These are phyloP conservation scores for Salarias fasciatus DNA, from an alignment of 2,797 vertebrate genomes.

Conservation along the genomic window DNA sequence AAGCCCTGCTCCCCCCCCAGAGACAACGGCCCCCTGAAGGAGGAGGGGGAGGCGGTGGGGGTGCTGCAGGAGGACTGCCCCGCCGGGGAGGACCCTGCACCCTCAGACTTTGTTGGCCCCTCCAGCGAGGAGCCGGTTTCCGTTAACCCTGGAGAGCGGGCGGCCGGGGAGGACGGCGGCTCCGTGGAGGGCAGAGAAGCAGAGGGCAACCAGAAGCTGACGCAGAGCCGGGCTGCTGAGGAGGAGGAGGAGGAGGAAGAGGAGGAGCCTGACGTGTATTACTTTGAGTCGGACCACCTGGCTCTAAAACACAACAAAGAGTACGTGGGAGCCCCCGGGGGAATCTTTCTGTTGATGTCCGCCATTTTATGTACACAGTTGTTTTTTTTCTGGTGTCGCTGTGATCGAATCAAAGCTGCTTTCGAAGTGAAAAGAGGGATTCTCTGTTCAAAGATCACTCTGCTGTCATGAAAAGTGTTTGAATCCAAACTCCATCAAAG, in stretches of 20 bases:
- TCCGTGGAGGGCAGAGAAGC: constrained; percentile 70
- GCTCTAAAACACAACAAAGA: constrained; percentile 99
- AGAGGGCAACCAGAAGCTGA: constrained; percentile 87
- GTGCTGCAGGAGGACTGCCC: constrained; percentile 75
- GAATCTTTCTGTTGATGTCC: constrained; percentile 36
- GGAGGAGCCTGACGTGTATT: constrained; percentile 98
- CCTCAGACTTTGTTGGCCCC: constrained; percentile 50
- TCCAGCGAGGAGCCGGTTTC: constrained; percentile 62
- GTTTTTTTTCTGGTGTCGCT: constrained; percentile 16
- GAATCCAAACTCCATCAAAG: too few species aligned
- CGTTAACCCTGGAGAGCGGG: constrained; percentile 75
- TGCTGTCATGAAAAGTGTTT: constrained; percentile 9
- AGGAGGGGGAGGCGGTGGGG: constrained; percentile 81
- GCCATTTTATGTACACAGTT: constrained; percentile 39
- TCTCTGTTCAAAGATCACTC: constrained; percentile 2
- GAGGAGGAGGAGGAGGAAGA: constrained; percentile 86
- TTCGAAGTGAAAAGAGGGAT: constrained; percentile 15
- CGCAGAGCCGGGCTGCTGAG: constrained; percentile 65
- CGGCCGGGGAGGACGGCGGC: constrained; percentile 71
- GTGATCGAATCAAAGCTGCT: constrained; percentile 1
- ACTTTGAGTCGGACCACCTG: constrained; percentile 99
- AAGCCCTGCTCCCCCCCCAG: constrained; percentile 88
- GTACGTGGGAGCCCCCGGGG: constrained; percentile 86
- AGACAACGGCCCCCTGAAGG: constrained; percentile 90
- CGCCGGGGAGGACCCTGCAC: constrained; percentile 55